These are phyloP conservation scores for Mactra quadrangularis DNA, from an alignment of 1,140 invertebrate genomes.

Conservation along the genomic window DNA sequence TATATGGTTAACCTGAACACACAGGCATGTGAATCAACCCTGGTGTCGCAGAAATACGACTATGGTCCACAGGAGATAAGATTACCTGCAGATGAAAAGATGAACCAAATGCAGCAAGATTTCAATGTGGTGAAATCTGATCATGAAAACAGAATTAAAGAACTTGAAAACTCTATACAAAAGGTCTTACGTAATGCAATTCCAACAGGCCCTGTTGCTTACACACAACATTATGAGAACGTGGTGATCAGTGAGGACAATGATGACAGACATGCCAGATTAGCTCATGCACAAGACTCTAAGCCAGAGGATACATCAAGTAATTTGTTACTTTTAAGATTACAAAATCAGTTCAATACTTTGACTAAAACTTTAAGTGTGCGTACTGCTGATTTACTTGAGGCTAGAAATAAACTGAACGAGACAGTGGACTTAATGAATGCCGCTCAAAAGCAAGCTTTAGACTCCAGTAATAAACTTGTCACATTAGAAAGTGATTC, in stretches of 20 bases:
- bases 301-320: neutral
- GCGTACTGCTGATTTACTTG: constrained; percentile 51
- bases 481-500: constrained; percentile 33
- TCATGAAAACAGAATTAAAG: constrained; percentile 60
- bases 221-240: neutral
- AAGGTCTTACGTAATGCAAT: constrained; percentile 51
- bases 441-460: constrained; percentile 42
- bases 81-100: constrained; percentile 23
- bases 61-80: constrained; percentile 3
- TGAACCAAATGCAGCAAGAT: constrained; percentile 48
- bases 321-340: constrained; percentile 31
- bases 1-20: constrained; percentile 47
- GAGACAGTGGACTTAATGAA: constrained; percentile 40
- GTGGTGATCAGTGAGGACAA: neutral
- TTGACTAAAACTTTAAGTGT: constrained; percentile 22
- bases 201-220: neutral
- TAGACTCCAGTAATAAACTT: constrained; percentile 38
- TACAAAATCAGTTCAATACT: constrained; percentile 55
- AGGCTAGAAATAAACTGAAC: constrained; percentile 49
- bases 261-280: neutral
- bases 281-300: neutral
- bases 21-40: neutral
- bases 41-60: neutral
- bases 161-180: constrained; percentile 58
- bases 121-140: constrained; percentile 54